Evolutionary conservation across 2,113 vertebrate species (phyloP).

Genomic region (Propithecus coquereli): DNA sequence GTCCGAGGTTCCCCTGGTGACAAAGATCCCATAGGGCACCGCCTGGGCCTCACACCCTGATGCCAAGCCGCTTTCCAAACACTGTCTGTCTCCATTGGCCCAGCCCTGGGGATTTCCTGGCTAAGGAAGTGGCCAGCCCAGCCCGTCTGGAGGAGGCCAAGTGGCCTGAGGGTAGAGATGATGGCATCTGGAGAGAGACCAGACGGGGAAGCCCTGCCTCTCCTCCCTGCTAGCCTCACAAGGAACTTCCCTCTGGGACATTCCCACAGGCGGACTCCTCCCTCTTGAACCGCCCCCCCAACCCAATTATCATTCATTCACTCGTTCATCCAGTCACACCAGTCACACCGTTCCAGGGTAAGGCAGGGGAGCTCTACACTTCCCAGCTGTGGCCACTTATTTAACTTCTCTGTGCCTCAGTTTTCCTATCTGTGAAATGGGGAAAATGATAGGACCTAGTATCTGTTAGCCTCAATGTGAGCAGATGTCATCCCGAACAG

Average conservation of each 20-base stretch:
- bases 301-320: not conserved
- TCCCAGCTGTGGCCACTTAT: not conserved
- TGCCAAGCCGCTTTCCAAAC: not conserved
- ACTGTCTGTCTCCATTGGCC: not conserved
- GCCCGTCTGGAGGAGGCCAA: not conserved
- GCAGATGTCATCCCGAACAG: too few species aligned
- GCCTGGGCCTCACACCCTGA: too few species aligned
- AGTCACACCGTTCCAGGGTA: not conserved
- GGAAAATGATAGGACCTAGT: too few species aligned
- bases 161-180: not conserved
- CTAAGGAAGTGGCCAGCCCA: not conserved
- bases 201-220: not conserved
- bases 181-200: not conserved
- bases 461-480: not conserved
- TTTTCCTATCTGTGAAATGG: not conserved
- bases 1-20: not conserved
- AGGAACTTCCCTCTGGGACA: not conserved
- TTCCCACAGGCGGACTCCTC: not conserved
- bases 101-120: conserved; percentile 46
- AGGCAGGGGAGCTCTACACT: not conserved
- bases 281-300: rapidly evolving
- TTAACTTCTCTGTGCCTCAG: not conserved
- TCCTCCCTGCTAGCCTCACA: not conserved
- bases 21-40: not conserved
- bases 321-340: not conserved